phyloP scores from a whole-genome alignment of 2,888 invertebrate genomes.

The Cactoblastis cactorum region DNA sequence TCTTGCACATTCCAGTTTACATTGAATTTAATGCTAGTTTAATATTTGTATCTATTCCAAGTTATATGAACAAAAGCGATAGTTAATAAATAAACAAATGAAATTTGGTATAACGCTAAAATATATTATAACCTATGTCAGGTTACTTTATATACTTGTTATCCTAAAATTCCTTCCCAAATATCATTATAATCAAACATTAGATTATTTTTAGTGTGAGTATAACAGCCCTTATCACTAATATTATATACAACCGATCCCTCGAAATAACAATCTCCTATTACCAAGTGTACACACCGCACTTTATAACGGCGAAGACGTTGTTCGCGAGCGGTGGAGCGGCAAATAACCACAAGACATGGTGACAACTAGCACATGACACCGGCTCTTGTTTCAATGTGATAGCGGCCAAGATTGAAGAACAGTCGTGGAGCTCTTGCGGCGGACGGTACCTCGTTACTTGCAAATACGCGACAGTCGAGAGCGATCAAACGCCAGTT shows the following conservation, averaged over 20 bases:
- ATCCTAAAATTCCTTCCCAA: too few relatives aligned
- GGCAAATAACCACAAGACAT: background rate
- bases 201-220: too few relatives aligned
- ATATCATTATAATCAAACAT: too few relatives aligned
- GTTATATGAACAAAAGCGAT: too few relatives aligned
- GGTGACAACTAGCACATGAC: background rate
- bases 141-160: too few relatives aligned
- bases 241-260: background rate
- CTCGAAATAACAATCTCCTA: background rate
- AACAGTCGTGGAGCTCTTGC: background rate
- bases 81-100: too few relatives aligned
- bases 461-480: background rate
- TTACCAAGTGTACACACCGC: background rate
- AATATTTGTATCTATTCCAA: too few relatives aligned
- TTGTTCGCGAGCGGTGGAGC: background rate
- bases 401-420: background rate
- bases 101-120: too few relatives aligned
- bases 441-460: background rate
- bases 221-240: too few relatives aligned
- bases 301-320: background rate
- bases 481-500: background rate
- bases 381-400: background rate
- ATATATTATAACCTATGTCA: too few relatives aligned
- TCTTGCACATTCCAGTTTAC: too few relatives aligned
- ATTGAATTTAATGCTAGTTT: too few relatives aligned